These are phyloP conservation scores for Denticeps clupeoides DNA, from an alignment of 2,797 vertebrate species.

Conservation along the genomic window DNA sequence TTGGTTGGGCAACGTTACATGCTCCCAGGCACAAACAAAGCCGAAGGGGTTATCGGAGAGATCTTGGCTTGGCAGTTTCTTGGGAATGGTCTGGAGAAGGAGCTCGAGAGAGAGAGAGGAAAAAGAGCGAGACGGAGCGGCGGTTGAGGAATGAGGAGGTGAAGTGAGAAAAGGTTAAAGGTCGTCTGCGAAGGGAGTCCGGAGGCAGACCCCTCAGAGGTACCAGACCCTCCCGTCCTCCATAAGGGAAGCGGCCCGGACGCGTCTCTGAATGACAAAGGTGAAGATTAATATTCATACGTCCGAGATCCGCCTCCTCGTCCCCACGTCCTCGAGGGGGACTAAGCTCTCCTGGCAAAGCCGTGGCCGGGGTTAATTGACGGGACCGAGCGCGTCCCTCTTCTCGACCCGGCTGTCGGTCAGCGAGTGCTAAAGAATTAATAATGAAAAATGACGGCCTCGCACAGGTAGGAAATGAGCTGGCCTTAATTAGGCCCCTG, in stretches of 20 bases:
- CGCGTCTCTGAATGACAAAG: conserved; percentile 21
- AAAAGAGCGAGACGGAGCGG: neutral
- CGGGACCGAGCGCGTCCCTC: conserved; percentile 16
- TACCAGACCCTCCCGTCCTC: conserved; percentile 4
- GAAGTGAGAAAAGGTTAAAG: neutral
- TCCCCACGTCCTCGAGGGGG: conserved; percentile 10
- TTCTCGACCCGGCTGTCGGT: conserved; percentile 20
- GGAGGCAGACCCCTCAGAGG: neutral
- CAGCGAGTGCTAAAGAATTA: conserved; percentile 37
- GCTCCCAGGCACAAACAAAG: neutral
- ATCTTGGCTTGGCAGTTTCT: neutral
- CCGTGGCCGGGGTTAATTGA: conserved; percentile 29
- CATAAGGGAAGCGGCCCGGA: neutral
- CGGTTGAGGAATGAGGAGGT: neutral
- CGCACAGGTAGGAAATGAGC: conserved; percentile 34
- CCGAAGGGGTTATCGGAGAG: neutral
- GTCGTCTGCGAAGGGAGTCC: neutral
- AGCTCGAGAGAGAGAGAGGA: neutral
- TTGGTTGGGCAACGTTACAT: neutral
- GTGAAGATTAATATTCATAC: conserved; percentile 37
- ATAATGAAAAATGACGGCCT: conserved; percentile 39
- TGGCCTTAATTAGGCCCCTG: conserved; percentile 36
- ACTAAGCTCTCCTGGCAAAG: neutral
- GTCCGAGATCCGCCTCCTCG: neutral
- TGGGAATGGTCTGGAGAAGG: neutral